phyloP scores from a whole-genome alignment of 2,113 vertebrate species.

The Pteruthius melanotis region DNA sequence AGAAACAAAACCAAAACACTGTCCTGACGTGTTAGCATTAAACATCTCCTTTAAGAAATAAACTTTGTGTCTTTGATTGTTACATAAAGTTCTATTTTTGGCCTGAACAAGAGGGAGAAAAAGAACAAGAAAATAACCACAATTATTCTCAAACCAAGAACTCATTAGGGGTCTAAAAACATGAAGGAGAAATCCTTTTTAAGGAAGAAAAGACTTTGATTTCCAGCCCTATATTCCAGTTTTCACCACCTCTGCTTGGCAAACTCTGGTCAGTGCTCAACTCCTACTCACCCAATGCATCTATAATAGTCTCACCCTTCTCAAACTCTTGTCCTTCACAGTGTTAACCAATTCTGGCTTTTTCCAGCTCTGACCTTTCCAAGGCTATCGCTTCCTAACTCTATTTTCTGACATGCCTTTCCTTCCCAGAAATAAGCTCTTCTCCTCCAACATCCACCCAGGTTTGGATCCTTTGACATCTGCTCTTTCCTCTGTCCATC shows the following conservation, averaged over 20 bases:
- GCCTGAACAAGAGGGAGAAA: neutral
- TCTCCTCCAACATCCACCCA: neutral
- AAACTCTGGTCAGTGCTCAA: neutral
- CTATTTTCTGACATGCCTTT: neutral
- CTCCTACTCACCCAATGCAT: neutral
- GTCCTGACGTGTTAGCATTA: neutral
- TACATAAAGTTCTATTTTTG: neutral
- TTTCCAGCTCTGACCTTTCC: neutral
- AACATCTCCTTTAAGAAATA: neutral
- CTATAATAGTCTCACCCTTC: neutral
- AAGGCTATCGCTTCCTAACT: neutral
- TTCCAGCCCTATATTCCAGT: neutral
- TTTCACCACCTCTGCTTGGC: neutral
- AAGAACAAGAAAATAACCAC: neutral
- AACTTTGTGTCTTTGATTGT: neutral
- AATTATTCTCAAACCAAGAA: neutral
- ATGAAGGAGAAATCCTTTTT: neutral
- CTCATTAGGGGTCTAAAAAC: neutral
- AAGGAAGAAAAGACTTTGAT: neutral
- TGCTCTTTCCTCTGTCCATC: neutral
- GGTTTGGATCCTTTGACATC: neutral
- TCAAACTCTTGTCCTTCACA: neutral
- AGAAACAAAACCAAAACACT: slow-evolving; percentile 7
- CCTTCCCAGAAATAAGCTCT: neutral
- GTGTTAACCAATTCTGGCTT: neutral